phyloP scores from a whole-genome alignment of 2,888 invertebrate species.

The Portevinia maculata region DNA sequence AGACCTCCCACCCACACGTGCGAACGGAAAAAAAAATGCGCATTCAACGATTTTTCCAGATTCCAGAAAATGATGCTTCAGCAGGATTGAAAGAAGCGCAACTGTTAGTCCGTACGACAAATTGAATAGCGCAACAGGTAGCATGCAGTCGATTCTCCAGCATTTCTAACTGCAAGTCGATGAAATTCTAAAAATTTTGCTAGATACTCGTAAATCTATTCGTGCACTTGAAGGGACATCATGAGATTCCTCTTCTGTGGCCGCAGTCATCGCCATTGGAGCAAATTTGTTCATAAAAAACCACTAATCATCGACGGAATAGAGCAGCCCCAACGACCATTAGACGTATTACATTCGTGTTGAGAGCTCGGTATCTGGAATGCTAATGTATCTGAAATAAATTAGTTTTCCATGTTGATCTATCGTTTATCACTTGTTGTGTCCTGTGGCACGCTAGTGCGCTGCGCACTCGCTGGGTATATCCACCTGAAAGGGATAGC shows the following conservation, averaged over 20 bases:
- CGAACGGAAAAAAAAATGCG: slow-evolving; percentile 10
- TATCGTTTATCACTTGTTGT: slow-evolving; percentile 80
- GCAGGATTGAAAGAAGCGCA: slow-evolving; percentile 18
- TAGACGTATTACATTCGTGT: slow-evolving; percentile 73
- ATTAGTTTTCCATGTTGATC: slow-evolving; percentile 82
- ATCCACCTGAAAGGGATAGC: slow-evolving; percentile 73
- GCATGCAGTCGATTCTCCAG: slow-evolving; percentile 42
- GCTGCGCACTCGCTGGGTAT: slow-evolving; percentile 31
- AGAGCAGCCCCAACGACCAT: slow-evolving; percentile 55
- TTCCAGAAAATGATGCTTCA: neutral
- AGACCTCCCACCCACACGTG: slow-evolving; percentile 61
- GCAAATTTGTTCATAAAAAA: slow-evolving; percentile 40
- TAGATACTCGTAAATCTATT: slow-evolving; percentile 71
- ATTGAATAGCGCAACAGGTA: slow-evolving; percentile 71
- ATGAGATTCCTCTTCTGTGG: slow-evolving; percentile 29
- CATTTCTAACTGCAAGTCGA: slow-evolving; percentile 60
- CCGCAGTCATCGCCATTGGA: neutral
- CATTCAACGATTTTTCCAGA: slow-evolving; percentile 5
- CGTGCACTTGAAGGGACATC: slow-evolving; percentile 64
- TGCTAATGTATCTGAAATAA: slow-evolving; percentile 77
- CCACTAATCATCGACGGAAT: slow-evolving; percentile 56
- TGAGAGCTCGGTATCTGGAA: slow-evolving; percentile 70
- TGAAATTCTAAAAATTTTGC: slow-evolving; percentile 37
- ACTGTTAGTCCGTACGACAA: slow-evolving; percentile 59
- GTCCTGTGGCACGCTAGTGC: slow-evolving; percentile 70